Evolutionary conservation across 2,113 vertebrate genomes (phyloP).

Genomic region (Neogale vison): DNA sequence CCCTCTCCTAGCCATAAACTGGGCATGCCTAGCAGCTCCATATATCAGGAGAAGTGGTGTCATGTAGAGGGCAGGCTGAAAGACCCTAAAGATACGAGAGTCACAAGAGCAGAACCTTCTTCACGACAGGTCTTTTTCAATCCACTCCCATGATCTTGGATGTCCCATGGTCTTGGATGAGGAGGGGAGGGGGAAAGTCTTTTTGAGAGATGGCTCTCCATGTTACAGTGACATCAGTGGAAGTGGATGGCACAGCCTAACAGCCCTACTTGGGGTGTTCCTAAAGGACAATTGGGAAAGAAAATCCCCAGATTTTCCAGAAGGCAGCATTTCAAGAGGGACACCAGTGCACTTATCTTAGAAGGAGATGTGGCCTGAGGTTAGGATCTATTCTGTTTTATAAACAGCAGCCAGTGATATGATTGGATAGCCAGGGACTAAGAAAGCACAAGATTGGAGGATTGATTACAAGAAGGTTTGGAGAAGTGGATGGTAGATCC

Average conservation of each 20-base stretch:
- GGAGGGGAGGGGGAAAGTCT: neutral
- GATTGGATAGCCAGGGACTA: neutral
- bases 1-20: neutral
- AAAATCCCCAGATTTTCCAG: neutral
- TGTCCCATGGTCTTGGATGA: neutral
- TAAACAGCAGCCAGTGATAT: neutral
- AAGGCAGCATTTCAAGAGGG: neutral
- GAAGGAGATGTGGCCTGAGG: neutral
- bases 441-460: neutral
- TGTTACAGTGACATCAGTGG: neutral
- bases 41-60: neutral
- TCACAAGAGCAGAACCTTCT: neutral
- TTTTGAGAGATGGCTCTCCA: neutral
- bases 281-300: neutral
- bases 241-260: neutral
- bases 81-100: neutral
- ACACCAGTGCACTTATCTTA: neutral
- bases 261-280: neutral
- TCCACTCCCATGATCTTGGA: no score
- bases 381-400: neutral
- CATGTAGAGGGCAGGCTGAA: no score
- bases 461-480: neutral
- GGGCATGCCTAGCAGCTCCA: no score
- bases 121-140: neutral
- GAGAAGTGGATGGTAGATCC: neutral